phyloP scores from a whole-genome alignment of 2,113 vertebrate genomes.

The Odontesthes bonariensis region DNA sequence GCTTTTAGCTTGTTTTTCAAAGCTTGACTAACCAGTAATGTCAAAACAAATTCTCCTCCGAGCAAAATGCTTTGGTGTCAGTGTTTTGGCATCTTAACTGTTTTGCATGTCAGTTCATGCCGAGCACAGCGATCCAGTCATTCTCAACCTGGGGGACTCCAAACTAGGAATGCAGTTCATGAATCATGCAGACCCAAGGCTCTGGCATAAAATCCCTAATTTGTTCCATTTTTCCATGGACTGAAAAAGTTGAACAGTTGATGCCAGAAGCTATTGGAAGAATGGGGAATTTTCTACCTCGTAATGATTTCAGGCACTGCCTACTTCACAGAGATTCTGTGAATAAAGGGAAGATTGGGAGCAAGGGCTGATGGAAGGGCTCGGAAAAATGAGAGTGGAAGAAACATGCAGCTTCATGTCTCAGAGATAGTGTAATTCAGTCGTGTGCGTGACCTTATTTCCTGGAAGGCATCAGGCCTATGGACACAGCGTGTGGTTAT shows the following conservation, averaged over 20 bases:
- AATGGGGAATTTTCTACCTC: constrained; percentile 43
- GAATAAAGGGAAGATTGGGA: constrained; percentile 47
- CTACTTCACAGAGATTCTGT: constrained; percentile 37
- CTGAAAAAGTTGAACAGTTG: constrained; percentile 54
- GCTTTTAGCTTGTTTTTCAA: constrained; percentile 59
- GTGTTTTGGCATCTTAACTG: constrained; percentile 43
- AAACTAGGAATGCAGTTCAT: constrained; percentile 52
- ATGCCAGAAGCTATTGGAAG: constrained; percentile 45
- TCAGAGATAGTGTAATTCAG: constrained; percentile 16
- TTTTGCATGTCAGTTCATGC: constrained; percentile 61
- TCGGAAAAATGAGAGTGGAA: constrained; percentile 5
- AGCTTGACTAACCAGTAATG: constrained; percentile 72
- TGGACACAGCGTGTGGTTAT: neutral
- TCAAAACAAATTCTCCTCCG: constrained; percentile 60
- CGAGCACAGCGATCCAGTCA: constrained; percentile 47
- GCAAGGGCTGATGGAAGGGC: constrained; percentile 5
- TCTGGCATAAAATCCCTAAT: constrained; percentile 53
- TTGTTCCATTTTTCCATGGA: constrained; percentile 52
- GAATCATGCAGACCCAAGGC: constrained; percentile 65
- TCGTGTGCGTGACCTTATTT: constrained; percentile 54
- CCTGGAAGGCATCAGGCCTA: constrained; percentile 25
- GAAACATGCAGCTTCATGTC: constrained; percentile 18
- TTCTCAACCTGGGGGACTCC: constrained; percentile 57
- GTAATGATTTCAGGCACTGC: constrained; percentile 48
- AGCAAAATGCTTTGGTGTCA: constrained; percentile 54